phyloP scores from a whole-genome alignment of 2,888 invertebrate genomes.

The Dyspetes luteomarginatus region DNA sequence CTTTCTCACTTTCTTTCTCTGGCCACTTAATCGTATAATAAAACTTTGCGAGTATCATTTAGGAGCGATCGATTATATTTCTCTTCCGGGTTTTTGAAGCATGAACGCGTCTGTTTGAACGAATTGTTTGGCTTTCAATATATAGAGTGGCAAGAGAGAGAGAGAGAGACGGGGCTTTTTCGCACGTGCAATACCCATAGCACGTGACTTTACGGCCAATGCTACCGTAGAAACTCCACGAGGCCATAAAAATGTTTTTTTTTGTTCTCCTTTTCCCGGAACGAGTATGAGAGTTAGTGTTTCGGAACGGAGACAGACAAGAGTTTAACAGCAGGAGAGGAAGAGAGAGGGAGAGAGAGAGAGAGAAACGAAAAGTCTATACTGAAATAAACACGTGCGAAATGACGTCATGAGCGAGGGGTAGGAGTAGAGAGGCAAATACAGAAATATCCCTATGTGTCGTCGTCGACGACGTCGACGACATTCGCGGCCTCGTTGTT shows the following conservation, averaged over 20 bases:
- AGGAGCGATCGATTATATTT: constrained; percentile 35
- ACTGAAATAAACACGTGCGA: constrained; percentile 79
- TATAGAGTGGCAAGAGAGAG: background rate
- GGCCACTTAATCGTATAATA: constrained; percentile 28
- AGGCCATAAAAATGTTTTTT: constrained; percentile 34
- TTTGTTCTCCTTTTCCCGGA: constrained; percentile 39
- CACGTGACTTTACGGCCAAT: constrained; percentile 45
- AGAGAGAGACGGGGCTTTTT: background rate
- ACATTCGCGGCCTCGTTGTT: constrained; percentile 59
- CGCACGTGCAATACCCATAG: constrained; percentile 49
- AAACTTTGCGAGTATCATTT: constrained; percentile 41
- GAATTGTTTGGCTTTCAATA: constrained; percentile 36
- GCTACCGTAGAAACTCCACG: constrained; percentile 11
- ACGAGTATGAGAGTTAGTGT: constrained; percentile 28
- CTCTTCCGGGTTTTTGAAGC: constrained; percentile 34
- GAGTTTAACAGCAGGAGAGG: constrained; percentile 21
- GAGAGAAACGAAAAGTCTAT: constrained; percentile 52
- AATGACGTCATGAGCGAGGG: constrained; percentile 74
- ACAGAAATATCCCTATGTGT: constrained; percentile 68
- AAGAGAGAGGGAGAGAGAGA: constrained; percentile 33
- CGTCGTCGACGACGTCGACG: constrained; percentile 66
- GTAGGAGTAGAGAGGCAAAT: constrained; percentile 43
- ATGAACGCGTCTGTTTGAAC: constrained; percentile 17
- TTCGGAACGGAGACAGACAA: constrained; percentile 41
- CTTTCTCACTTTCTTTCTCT: too few species aligned